Percentiles rank a stretch among this genome's conserved stretches.
Evolutionary conservation across 2,888 invertebrate species (phyloP).

Genomic region (Julus scandinavius): DNA sequence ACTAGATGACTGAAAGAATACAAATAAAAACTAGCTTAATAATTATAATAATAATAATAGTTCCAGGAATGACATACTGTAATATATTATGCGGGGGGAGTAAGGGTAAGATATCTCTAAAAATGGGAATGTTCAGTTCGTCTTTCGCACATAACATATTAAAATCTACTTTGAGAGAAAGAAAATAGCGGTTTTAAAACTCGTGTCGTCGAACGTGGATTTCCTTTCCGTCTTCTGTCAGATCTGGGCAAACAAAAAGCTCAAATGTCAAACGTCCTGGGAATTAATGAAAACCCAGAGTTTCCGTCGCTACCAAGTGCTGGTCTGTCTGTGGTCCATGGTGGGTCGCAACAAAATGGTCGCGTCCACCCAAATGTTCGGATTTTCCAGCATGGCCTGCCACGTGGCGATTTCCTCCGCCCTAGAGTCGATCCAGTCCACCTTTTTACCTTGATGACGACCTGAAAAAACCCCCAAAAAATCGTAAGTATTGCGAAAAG

Average conservation of each 20-base stretch:
- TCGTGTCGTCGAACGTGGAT: background rate
- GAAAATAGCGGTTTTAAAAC: background rate
- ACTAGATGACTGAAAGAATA: conserved; percentile 50
- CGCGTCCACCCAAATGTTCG: conserved; percentile 98
- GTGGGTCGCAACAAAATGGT: conserved; percentile 82
- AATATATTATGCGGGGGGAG: background rate
- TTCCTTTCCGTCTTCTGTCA: background rate
- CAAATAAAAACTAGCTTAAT: background rate
- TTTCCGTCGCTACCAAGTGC: conserved; percentile 31
- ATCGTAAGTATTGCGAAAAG: no score
- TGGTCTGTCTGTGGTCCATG: conserved; percentile 63
- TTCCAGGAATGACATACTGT: conserved; percentile 2
- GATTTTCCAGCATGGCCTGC: conserved; percentile 93
- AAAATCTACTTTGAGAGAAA: background rate
- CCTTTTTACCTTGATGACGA: conserved; percentile 82
- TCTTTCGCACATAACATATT: background rate
- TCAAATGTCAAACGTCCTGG: background rate
- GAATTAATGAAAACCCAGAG: background rate
- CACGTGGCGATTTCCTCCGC: conserved; percentile 90
- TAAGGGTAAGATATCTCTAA: background rate
- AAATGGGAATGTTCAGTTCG: background rate
- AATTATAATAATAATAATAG: background rate
- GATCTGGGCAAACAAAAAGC: background rate
- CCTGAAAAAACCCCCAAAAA: conserved; percentile 67
- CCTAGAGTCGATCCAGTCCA: conserved; percentile 95